Evolutionary conservation across 2,888 invertebrate species (phyloP).

Genomic region (Eretmocerus hayati): DNA sequence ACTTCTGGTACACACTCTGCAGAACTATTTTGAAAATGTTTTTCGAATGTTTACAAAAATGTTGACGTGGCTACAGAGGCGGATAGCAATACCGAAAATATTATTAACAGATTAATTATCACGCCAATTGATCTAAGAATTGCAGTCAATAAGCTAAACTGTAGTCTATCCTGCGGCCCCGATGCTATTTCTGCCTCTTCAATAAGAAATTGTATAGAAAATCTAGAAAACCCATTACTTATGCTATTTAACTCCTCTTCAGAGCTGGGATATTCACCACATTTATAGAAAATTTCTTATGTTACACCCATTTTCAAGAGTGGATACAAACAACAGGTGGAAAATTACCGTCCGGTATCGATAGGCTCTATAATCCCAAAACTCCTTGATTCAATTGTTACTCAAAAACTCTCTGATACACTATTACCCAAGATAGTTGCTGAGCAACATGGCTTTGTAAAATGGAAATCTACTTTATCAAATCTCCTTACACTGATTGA

Average conservation of each 20-base stretch:
- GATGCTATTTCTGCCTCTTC: not conserved
- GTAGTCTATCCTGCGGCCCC: not conserved
- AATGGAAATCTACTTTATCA: not conserved
- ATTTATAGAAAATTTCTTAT: not conserved
- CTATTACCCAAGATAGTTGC: not conserved
- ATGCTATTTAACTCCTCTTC: not conserved
- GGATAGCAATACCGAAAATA: too few species aligned
- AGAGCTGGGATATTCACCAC: not conserved
- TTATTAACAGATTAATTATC: too few species aligned
- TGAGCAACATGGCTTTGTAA: not conserved
- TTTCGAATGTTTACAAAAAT: too few species aligned
- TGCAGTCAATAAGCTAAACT: not conserved
- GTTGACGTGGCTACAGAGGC: too few species aligned
- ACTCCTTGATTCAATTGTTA: not conserved
- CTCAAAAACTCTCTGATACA: not conserved
- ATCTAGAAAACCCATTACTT: not conserved
- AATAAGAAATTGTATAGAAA: not conserved
- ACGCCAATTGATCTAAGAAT: too few species aligned
- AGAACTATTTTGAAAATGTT: too few species aligned
- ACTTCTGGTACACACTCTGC: too few species aligned
- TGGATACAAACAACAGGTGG: not conserved
- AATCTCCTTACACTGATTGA: not conserved
- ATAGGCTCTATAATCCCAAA: not conserved
- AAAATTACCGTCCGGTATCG: not conserved
- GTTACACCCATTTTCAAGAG: too few species aligned